Conservation (phyloP, 2,797 vertebrate genomes). For the Chloroceryle inda region DNA sequence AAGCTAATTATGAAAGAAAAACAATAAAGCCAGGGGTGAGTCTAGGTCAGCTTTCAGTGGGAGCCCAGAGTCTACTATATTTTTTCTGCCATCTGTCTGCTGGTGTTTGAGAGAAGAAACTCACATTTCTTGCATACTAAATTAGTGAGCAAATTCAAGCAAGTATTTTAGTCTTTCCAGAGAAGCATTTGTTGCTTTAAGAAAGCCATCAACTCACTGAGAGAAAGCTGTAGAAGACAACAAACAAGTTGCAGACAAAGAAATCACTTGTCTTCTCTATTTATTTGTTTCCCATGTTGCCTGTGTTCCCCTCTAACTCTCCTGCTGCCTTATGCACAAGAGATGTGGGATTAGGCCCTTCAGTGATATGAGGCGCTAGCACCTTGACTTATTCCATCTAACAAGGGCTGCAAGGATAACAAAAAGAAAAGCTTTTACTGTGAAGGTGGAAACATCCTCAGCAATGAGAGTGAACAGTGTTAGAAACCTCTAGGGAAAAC, state of each 20-base stretch:
- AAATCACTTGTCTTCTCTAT: background rate
- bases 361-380: accelerated
- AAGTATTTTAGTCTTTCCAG: background rate
- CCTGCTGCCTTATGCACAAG: accelerated
- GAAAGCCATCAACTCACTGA: background rate
- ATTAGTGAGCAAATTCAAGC: background rate
- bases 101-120: constrained; percentile 43
- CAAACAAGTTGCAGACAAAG: background rate
- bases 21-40: constrained; percentile 72
- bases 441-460: background rate
- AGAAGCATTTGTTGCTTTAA: background rate
- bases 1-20: constrained; percentile 87
- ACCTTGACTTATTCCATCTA: background rate
- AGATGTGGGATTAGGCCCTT: background rate
- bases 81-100: constrained; percentile 54
- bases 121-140: constrained; percentile 21
- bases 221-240: background rate
- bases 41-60: constrained; percentile 71
- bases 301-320: background rate
- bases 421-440: constrained; percentile 43
- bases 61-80: constrained; percentile 37
- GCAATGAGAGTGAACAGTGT: constrained; percentile 15
- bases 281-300: background rate
- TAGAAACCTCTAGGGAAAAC: constrained; percentile 68
- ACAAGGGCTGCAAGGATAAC: background rate